phyloP scores from a whole-genome alignment of 2,113 vertebrate species.

The Amphilophus citrinellus region DNA sequence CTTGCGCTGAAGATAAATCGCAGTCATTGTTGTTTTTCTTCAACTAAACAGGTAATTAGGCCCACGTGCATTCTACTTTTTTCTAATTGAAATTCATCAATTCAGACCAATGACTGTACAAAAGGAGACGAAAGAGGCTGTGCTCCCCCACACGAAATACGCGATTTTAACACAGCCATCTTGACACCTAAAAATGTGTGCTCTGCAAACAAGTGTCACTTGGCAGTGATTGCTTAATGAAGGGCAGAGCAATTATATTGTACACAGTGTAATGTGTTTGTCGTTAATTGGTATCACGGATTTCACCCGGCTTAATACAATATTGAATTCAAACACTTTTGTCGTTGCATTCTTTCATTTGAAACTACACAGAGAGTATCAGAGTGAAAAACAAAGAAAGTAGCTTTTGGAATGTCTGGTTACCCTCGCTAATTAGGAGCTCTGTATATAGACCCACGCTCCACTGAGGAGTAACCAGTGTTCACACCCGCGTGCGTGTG shows the following conservation, averaged over 20 bases:
- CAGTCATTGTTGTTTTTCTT: conserved; percentile 40
- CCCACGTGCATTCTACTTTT: conserved; percentile 1
- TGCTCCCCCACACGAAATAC: background rate
- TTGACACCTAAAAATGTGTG: conserved; percentile 25
- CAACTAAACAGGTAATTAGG: conserved; percentile 57
- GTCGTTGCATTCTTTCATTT: conserved; percentile 15
- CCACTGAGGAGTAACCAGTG: conserved; percentile 67
- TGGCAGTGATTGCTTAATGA: conserved; percentile 35
- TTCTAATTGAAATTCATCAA: conserved; percentile 58
- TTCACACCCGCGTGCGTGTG: conserved; percentile 6
- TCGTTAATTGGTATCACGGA: conserved; percentile 47
- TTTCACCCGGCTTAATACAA: conserved; percentile 21
- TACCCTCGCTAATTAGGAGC: conserved; percentile 75
- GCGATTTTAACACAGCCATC: conserved; percentile 5
- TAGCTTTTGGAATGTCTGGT: conserved; percentile 61
- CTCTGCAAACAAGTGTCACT: conserved; percentile 21
- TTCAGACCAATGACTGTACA: conserved; percentile 37
- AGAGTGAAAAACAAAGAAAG: conserved; percentile 57
- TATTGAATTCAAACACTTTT: conserved; percentile 33
- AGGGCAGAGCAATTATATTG: conserved; percentile 40
- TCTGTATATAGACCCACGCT: conserved; percentile 70
- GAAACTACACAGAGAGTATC: conserved; percentile 35
- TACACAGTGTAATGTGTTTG: conserved; percentile 11
- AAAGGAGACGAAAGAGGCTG: conserved; percentile 14
- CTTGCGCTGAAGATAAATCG: conserved; percentile 40